These are phyloP conservation scores for Amiota mariae DNA, from an alignment of 2,888 invertebrate species.

Conservation along the genomic window DNA sequence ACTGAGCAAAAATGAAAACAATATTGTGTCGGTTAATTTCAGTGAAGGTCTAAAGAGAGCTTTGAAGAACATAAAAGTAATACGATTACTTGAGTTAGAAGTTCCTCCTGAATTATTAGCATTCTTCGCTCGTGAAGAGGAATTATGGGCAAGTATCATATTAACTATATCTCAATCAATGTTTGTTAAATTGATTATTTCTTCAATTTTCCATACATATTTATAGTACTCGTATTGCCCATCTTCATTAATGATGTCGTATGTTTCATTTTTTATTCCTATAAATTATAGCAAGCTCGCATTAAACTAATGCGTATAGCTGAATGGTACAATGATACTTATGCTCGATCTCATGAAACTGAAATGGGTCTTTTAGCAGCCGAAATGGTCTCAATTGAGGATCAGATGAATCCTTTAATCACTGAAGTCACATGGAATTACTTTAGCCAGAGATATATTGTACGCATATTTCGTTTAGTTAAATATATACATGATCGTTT, in stretches of 20 bases:
- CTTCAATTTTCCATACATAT: background rate
- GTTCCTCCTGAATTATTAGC: constrained; percentile 78
- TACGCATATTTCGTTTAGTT: constrained; percentile 79
- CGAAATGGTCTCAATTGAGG: constrained; percentile 85
- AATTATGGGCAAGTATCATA: constrained; percentile 76
- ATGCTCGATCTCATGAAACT: constrained; percentile 81
- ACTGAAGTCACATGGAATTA: constrained; percentile 50
- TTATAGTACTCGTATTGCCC: too few species aligned
- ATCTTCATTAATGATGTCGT: too few species aligned
- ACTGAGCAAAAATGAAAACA: constrained; percentile 69
- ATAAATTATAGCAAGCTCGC: constrained; percentile 74
- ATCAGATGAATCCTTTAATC: constrained; percentile 80
- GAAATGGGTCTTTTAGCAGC: constrained; percentile 85
- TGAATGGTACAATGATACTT: constrained; percentile 88
- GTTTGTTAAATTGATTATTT: background rate
- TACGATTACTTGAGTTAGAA: constrained; percentile 80
- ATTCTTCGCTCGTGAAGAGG: constrained; percentile 81
- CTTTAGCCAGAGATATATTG: constrained; percentile 78
- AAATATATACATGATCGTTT: constrained; percentile 83
- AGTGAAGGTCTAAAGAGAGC: constrained; percentile 80
- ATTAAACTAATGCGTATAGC: constrained; percentile 78
- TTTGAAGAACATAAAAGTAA: constrained; percentile 87
- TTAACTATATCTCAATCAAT: too few species aligned
- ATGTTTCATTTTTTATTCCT: constrained; percentile 2
- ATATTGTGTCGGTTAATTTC: constrained; percentile 79